Evolutionary conservation across 2,113 vertebrate genomes (phyloP).

Genomic region (Sander lucioperca): DNA sequence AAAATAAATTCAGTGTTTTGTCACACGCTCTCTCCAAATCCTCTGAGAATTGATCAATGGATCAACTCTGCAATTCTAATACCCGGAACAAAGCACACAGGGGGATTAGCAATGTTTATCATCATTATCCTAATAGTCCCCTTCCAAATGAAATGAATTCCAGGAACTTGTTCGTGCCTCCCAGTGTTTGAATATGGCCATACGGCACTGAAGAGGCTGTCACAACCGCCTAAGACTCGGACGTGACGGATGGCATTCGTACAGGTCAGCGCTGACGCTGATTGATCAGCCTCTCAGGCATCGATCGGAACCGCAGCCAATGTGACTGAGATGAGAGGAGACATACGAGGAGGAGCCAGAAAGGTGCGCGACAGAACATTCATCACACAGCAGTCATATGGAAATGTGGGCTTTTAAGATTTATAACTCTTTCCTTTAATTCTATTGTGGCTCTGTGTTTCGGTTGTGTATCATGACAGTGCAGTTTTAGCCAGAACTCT

Average conservation of each 20-base stretch:
- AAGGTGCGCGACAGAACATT: constrained; percentile 26
- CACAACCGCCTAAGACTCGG: constrained; percentile 5
- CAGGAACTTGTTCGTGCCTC: constrained; percentile 38
- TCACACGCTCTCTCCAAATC: constrained; percentile 47
- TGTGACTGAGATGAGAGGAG: constrained; percentile 46
- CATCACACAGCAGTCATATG: constrained; percentile 34
- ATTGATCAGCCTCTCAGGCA: constrained; percentile 60
- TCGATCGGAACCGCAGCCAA: constrained; percentile 15
- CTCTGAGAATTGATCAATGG: constrained; percentile 66
- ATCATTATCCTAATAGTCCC: constrained; percentile 69
- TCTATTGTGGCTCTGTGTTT: neutral
- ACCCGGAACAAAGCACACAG: constrained; percentile 47
- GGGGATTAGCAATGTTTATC: constrained; percentile 74
- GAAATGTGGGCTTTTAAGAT: neutral
- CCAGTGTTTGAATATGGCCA: neutral
- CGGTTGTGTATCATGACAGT: neutral
- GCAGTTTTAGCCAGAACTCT: neutral
- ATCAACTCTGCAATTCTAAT: constrained; percentile 67
- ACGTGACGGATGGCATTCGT: constrained; percentile 48
- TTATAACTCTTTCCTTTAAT: neutral
- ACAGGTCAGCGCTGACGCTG: constrained; percentile 53
- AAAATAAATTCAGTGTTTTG: constrained; percentile 56
- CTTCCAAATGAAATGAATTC: constrained; percentile 68
- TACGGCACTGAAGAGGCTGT: constrained; percentile 11
- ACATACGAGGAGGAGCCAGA: neutral